phyloP scores from a whole-genome alignment of 1,140 invertebrate genomes.

The Plectus sambesii region DNA sequence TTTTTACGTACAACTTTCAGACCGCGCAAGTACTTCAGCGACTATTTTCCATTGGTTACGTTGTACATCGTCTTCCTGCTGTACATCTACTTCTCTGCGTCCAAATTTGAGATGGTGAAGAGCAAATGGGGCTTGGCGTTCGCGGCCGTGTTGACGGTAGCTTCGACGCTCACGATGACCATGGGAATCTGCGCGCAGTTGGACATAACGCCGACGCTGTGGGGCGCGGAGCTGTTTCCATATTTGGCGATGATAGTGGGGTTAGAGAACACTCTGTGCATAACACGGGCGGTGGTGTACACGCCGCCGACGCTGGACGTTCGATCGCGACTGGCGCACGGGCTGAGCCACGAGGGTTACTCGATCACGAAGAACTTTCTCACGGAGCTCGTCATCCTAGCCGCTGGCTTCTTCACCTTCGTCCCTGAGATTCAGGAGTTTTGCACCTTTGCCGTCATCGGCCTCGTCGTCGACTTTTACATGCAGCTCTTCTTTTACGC shows the following conservation, averaged over 20 bases:
- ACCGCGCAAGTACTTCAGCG: slow-evolving; percentile 33
- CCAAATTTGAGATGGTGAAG: slow-evolving; percentile 71
- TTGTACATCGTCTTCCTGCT: slow-evolving; percentile 35
- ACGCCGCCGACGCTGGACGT: slow-evolving; percentile 36
- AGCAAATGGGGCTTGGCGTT: slow-evolving; percentile 80
- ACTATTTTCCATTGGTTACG: slow-evolving; percentile 31
- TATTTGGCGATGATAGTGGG: slow-evolving; percentile 87
- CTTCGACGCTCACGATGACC: slow-evolving; percentile 79
- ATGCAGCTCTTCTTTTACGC: slow-evolving; percentile 42
- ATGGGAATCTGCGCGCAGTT: slow-evolving; percentile 85
- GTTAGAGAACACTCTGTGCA: slow-evolving; percentile 74
- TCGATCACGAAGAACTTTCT: slow-evolving; percentile 33
- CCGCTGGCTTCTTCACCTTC: slow-evolving; percentile 28
- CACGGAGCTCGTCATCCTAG: slow-evolving; percentile 27
- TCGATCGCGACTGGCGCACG: slow-evolving; percentile 29
- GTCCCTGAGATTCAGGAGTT: slow-evolving; percentile 39
- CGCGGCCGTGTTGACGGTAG: slow-evolving; percentile 72
- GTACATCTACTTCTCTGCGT: slow-evolving; percentile 38
- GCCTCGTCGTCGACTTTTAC: slow-evolving; percentile 35
- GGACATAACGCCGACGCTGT: slow-evolving; percentile 55
- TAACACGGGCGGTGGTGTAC: slow-evolving; percentile 39
- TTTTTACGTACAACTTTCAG: slow-evolving; percentile 20
- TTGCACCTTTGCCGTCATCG: slow-evolving; percentile 31
- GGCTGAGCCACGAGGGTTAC: slow-evolving; percentile 29
- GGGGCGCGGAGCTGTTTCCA: slow-evolving; percentile 65